These are phyloP conservation scores for Peucedramus taeniatus DNA, from an alignment of 2,113 vertebrate genomes.

Conservation along the genomic window DNA sequence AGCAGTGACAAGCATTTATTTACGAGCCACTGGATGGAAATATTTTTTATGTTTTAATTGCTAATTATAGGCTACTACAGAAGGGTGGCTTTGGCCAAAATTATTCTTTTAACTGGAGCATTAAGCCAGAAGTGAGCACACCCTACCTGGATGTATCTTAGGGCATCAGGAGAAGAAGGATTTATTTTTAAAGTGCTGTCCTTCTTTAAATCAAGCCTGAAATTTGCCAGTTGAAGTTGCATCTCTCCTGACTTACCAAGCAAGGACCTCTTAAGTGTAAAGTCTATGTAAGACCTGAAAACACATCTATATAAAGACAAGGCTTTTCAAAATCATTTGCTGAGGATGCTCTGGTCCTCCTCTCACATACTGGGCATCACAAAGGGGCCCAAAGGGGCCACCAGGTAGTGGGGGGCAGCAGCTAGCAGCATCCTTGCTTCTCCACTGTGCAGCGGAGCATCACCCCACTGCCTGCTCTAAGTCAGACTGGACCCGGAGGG, in stretches of 20 bases:
- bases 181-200: neutral
- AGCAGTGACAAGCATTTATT: conserved; percentile 78
- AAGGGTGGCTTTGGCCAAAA: conserved; percentile 38
- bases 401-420: neutral
- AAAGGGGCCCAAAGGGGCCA: neutral
- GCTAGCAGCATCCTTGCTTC: neutral
- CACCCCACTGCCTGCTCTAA: neutral
- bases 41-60: conserved; percentile 76
- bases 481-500: neutral
- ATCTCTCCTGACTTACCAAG: neutral
- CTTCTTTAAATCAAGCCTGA: neutral
- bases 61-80: conserved; percentile 67
- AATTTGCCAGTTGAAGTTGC: neutral
- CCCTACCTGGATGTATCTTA: neutral
- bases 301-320: neutral
- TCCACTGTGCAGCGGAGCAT: fast-evolving
- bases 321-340: neutral
- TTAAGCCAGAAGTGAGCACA: neutral
- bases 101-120: conserved; percentile 25
- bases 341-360: neutral
- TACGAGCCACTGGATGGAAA: conserved; percentile 68
- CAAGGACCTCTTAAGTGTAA: neutral
- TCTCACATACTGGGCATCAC: neutral
- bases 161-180: neutral
- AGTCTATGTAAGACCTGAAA: neutral